Conservation (phyloP, 2,797 vertebrate genomes). For the Telmatherina bonti region DNA sequence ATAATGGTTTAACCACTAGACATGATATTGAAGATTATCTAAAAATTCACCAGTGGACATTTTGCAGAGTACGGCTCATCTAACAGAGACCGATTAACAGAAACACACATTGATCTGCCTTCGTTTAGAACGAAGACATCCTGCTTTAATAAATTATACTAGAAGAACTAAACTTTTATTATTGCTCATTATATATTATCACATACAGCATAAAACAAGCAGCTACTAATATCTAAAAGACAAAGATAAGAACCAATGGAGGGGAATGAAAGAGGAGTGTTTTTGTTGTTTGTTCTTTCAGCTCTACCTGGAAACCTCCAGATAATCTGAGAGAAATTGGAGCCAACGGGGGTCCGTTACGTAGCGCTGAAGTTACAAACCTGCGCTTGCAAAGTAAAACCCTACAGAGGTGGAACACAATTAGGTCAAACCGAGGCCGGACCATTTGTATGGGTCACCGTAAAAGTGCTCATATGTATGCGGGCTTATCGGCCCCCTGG, state of each 20-base stretch:
- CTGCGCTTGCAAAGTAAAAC: conserved; percentile 58
- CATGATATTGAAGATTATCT: conserved; percentile 56
- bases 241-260: too few relatives aligned
- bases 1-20: conserved; percentile 67
- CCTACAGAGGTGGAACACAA: conserved; percentile 63
- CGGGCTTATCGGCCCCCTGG: conserved; percentile 66
- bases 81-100: conserved; percentile 21
- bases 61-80: conserved; percentile 24
- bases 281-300: not conserved
- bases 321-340: conserved; percentile 11
- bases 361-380: conserved; percentile 33
- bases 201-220: not conserved
- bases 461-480: conserved; percentile 80
- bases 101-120: conserved; percentile 11
- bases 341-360: conserved; percentile 12
- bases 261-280: too few relatives aligned
- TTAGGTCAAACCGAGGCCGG: conserved; percentile 75
- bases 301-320: not conserved
- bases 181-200: not conserved
- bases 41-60: conserved; percentile 43
- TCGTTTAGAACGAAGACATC: conserved; percentile 14
- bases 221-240: too few relatives aligned
- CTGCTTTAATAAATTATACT: conserved; percentile 10
- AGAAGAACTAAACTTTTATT: not conserved
- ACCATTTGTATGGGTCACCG: conserved; percentile 75